These are phyloP conservation scores for Amphiprion clarkii DNA, from an alignment of 2,797 vertebrate genomes.

Conservation along the genomic window DNA sequence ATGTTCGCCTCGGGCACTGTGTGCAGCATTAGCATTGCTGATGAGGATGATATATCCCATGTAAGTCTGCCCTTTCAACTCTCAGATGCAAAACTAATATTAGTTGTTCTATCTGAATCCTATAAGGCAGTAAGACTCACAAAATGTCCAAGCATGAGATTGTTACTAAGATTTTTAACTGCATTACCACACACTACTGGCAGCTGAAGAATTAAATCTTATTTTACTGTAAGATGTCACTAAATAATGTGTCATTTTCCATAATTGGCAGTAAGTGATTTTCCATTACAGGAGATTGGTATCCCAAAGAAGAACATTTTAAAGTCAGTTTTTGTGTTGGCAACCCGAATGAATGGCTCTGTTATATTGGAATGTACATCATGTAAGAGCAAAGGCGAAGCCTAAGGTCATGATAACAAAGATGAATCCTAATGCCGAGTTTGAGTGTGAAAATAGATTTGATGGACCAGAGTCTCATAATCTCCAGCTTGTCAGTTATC, in stretches of 20 bases:
- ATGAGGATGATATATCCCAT: not conserved
- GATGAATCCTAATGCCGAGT: constrained; percentile 2
- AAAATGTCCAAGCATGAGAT: not conserved
- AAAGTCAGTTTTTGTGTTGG: not conserved
- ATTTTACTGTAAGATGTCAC: not conserved
- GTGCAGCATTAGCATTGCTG: constrained; percentile 9
- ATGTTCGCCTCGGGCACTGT: constrained; percentile 14
- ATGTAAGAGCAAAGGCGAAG: constrained; percentile 6
- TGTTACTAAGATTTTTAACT: not conserved
- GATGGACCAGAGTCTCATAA: constrained; percentile 27
- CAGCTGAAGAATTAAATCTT: not conserved
- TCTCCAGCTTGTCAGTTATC: constrained; percentile 17
- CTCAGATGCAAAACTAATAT: constrained; percentile 7
- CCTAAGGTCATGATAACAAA: constrained; percentile 23
- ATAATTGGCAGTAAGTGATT: not conserved
- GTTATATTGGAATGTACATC: not conserved
- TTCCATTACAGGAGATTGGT: not conserved
- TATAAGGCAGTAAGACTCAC: not conserved
- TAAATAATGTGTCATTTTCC: not conserved
- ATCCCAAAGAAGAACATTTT: not conserved
- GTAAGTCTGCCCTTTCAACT: constrained; percentile 12
- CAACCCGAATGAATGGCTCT: not conserved
- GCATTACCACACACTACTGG: not conserved
- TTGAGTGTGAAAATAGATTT: constrained; percentile 31
- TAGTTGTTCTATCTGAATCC: not conserved